These are phyloP conservation scores for Bovichtus diacanthus DNA, from an alignment of 2,797 vertebrate species.

Conservation along the genomic window DNA sequence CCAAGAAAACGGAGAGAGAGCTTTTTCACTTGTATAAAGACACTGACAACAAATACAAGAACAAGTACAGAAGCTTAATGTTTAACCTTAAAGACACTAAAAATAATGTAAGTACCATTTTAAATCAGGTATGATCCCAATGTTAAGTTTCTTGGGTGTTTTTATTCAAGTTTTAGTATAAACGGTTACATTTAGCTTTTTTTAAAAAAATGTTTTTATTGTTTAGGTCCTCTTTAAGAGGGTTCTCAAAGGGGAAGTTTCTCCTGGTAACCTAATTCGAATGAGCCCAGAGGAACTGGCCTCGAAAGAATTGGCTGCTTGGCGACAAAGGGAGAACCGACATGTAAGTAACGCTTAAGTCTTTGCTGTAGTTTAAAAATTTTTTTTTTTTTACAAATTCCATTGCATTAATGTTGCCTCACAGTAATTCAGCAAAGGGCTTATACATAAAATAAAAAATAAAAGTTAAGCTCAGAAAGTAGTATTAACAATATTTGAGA, in stretches of 20 bases:
- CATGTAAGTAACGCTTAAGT: constrained; percentile 87
- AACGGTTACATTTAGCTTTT: background rate
- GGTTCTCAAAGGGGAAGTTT: constrained; percentile 96
- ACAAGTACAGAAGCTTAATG: constrained; percentile 98
- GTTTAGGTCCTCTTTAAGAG: constrained; percentile 91
- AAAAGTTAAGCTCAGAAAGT: background rate
- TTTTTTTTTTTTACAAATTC: background rate
- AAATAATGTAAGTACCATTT: constrained; percentile 91
- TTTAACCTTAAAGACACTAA: constrained; percentile 99
- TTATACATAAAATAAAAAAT: background rate
- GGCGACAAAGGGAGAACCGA: constrained; percentile 97
- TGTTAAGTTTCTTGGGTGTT: constrained; percentile 65
- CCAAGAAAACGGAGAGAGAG: constrained; percentile 94
- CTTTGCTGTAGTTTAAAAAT: background rate
- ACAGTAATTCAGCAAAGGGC: background rate
- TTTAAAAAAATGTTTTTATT: background rate
- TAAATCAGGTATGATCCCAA: background rate
- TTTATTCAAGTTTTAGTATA: background rate
- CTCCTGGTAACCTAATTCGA: constrained; percentile 94
- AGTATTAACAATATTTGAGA: background rate
- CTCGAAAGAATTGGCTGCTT: constrained; percentile 97
- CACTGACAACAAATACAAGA: constrained; percentile 99
- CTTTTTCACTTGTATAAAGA: constrained; percentile 97
- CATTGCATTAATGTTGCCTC: background rate
- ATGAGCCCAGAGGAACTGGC: constrained; percentile 98